Conservation (phyloP, 35 echinoderm and acorn worm species). For the Ophioderma brevispina region DNA sequence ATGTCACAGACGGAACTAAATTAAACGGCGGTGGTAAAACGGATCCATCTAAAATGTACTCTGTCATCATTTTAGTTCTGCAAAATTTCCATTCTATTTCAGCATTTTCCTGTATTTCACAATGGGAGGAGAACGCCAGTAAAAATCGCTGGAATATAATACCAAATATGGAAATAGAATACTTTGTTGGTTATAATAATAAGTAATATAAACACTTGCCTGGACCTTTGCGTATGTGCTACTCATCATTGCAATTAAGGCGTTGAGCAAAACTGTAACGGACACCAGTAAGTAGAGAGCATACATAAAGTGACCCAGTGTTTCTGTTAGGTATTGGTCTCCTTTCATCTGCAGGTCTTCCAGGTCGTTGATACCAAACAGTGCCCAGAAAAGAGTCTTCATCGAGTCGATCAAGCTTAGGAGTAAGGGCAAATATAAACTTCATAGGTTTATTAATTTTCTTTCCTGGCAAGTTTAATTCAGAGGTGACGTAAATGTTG, state of each 20-base stretch:
- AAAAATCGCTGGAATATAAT: no score
- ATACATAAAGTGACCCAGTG: constrained; percentile 34
- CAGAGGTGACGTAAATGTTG: neutral
- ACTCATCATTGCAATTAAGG: constrained; percentile 76
- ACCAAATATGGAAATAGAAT: no score
- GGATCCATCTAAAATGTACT: neutral
- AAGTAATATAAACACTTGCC: constrained; percentile 28
- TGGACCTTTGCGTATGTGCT: constrained; percentile 59
- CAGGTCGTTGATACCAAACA: constrained; percentile 38
- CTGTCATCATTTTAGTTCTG: neutral
- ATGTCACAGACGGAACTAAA: neutral
- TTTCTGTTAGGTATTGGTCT: constrained; percentile 30
- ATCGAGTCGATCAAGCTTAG: constrained; percentile 32
- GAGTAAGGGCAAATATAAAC: neutral
- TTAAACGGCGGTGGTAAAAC: neutral
- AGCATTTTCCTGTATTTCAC: neutral
- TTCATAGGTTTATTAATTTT: neutral
- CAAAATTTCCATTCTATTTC: neutral
- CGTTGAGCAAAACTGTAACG: constrained; percentile 59
- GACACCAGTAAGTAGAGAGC: constrained; percentile 43
- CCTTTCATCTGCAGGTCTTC: neutral
- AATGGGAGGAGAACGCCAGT: no score
- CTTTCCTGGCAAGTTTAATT: neutral
- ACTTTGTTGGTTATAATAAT: neutral
- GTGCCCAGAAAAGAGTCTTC: constrained; percentile 53